Evolutionary conservation across 1,140 invertebrate genomes (phyloP).

Genomic region (Tigriopus japonicus): DNA sequence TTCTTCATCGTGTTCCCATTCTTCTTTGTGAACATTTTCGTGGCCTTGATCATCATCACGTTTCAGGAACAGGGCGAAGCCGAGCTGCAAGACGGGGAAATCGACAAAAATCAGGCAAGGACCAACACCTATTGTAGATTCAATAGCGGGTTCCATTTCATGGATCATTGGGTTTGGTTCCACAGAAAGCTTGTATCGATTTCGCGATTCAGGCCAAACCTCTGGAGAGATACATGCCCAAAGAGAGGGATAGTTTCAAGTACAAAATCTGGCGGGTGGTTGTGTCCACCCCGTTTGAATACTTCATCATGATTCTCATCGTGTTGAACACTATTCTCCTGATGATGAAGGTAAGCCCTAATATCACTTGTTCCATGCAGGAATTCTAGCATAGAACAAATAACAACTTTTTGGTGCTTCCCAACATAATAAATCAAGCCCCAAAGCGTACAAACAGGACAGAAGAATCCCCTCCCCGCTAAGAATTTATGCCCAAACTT

Average conservation of each 20-base stretch:
- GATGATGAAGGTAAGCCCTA: constrained; percentile 89
- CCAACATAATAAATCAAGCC: no score
- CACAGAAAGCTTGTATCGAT: constrained; percentile 99
- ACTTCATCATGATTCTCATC: constrained; percentile 99
- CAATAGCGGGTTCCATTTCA: no score
- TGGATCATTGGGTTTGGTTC: no score
- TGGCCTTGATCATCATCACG: constrained; percentile 99
- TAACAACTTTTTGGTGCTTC: no score
- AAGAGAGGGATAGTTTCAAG: constrained; percentile 88
- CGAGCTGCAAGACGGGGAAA: constrained; percentile 95
- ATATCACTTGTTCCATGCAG: not conserved
- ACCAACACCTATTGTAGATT: not conserved
- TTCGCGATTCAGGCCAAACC: constrained; percentile 97
- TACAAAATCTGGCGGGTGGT: constrained; percentile 93
- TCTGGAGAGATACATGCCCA: constrained; percentile 96
- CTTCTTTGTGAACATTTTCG: constrained; percentile 99
- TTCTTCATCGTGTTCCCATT: constrained; percentile 99
- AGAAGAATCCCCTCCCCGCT: no score
- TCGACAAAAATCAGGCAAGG: constrained; percentile 97
- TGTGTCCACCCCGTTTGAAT: constrained; percentile 95
- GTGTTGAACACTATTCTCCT: constrained; percentile 95
- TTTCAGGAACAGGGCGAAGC: constrained; percentile 99
- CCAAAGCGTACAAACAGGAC: no score
- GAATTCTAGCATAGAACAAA: no score
- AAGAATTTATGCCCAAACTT: no score